These are phyloP conservation scores for Platyscapa corneri DNA, from an alignment of 1,140 invertebrate genomes.

Conservation along the genomic window DNA sequence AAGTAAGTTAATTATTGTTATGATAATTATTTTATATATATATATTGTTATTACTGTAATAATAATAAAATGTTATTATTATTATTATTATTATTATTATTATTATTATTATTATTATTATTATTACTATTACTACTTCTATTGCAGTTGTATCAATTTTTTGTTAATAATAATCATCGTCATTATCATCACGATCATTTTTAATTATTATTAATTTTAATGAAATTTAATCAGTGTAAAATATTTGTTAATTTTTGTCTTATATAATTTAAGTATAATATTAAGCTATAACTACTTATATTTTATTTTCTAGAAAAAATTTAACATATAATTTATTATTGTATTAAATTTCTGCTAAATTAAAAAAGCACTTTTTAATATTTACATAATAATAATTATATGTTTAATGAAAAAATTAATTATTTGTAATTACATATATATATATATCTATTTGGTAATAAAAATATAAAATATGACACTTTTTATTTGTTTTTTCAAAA, in stretches of 20 bases:
- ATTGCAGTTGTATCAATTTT: no score
- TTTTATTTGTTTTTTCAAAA: no score
- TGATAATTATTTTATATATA: constrained; percentile 15
- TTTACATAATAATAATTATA: no score
- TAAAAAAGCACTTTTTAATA: no score
- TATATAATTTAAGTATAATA: constrained; percentile 72
- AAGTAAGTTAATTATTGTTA: constrained; percentile 21
- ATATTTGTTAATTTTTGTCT: constrained; percentile 76
- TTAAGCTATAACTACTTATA: constrained; percentile 72
- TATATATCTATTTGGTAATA: no score
- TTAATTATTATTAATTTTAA: constrained; percentile 70
- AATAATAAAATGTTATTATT: constrained; percentile 50
- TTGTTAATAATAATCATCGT: no score
- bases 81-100: constrained; percentile 27
- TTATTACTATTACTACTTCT: neutral
- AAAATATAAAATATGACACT: no score
- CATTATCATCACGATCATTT: constrained; percentile 55
- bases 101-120: constrained; percentile 51
- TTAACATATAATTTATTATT: no score
- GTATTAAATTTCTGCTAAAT: no score
- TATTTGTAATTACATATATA: no score
- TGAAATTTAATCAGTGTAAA: constrained; percentile 64
- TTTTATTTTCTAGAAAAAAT: no score
- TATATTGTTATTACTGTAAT: constrained; percentile 13
- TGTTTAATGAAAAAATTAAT: no score